Evolutionary conservation across 2,113 vertebrate species (phyloP), one percentile per base, ranked within the genome.

Genomic region (Sylvilagus bachmani): DNA sequence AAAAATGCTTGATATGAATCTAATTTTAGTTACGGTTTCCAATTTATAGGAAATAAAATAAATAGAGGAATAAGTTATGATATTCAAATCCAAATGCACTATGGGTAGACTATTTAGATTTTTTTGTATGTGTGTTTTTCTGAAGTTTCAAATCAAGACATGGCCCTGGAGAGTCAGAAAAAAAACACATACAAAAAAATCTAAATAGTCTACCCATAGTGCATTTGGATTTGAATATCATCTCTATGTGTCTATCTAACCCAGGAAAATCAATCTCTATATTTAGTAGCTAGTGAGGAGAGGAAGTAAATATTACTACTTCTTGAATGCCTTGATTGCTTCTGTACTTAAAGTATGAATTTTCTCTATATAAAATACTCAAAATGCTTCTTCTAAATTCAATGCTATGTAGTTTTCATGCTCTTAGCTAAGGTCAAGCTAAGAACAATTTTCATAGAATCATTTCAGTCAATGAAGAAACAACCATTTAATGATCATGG

Each of bases 11-110:
- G 7, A 78, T 4, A 17, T 64, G 24, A 91, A 38, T 89, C 49
- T 58, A 74, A 79, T 78, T 70, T 55, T 75, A 51, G 8, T 58
- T 22, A 73, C 49, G 58, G 19, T 95, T 95, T 89, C 19, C 13
- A 67, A 71, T 22, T 66, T 89, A 85, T 6, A 80, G 53, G 13
- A 93, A 93, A 89, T 29, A 91, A 89, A 86, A 69, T 31, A 25
- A 10, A 64, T 27, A 81, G 44, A 71, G 5, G 36, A 81, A 78
- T 75, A 31, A 66, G 24, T 31, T 88, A 69, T 29, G 31, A 38
- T 27, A 66, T 24, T 10, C 13, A 24, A 33, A 62, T 62, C 29
- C 16, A n/a, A 62, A 61, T 53, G 7, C 11, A 38, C 33, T 62
- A 0, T 49, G 58, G 22, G 73, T 79, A 81, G 14, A 84, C 29